Percentiles rank a stretch among this genome's conserved stretches.
These are phyloP conservation scores for Catharus ustulatus DNA, from an alignment of 2,797 vertebrate species.

Conservation along the genomic window DNA sequence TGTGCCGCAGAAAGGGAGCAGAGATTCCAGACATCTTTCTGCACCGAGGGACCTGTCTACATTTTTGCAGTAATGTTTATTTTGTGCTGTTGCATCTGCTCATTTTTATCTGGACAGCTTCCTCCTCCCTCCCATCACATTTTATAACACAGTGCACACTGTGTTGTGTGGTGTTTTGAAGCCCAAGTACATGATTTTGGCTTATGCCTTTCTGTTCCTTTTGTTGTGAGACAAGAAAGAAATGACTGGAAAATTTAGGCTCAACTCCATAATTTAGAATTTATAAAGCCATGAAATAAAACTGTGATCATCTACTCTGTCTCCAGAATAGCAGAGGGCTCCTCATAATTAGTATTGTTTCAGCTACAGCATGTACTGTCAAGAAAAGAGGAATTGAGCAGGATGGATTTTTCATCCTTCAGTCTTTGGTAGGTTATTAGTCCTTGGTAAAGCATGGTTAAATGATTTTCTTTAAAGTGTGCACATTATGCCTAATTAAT, in stretches of 20 bases:
- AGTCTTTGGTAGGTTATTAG: background rate
- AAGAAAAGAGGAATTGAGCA: background rate
- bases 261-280: background rate
- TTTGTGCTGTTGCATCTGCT: background rate
- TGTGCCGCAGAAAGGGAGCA: background rate
- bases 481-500: background rate
- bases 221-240: background rate
- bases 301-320: background rate
- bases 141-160: background rate
- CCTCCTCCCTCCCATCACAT: background rate
- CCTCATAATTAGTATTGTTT: background rate
- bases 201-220: background rate
- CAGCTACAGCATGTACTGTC: background rate
- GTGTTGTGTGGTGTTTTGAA: rapidly evolving
- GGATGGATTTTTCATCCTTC: background rate
- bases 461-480: background rate
- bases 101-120: background rate
- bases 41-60: background rate
- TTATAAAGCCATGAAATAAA: background rate
- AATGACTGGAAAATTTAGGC: background rate
- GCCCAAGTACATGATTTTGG: background rate
- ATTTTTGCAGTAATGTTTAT: background rate
- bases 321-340: background rate
- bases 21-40: background rate
- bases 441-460: background rate